Evolutionary conservation across 1,140 invertebrate species (phyloP).

Genomic region (Papilio helenus): DNA sequence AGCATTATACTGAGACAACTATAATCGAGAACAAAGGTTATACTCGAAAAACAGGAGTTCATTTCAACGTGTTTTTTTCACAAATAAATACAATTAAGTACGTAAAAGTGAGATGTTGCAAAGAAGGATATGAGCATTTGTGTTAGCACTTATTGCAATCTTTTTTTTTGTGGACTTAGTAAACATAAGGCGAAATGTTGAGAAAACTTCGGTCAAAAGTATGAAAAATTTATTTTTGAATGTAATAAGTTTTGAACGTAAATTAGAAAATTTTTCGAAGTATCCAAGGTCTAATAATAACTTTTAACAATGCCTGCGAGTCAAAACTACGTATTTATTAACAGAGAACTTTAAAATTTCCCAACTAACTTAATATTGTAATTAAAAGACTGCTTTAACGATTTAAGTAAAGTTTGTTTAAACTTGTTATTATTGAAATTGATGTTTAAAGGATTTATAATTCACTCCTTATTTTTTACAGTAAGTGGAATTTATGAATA

Average conservation of each 20-base stretch:
- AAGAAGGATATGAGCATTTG: no score
- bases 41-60: no score
- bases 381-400: neutral
- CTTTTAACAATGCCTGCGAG: neutral
- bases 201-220: neutral
- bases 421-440: neutral
- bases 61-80: no score
- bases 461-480: no score
- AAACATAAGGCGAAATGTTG: neutral
- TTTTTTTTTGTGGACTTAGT: no score
- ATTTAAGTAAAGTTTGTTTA: neutral
- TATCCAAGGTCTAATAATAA: constrained; percentile 1
- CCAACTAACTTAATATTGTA: neutral
- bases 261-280: neutral
- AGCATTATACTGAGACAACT: no score
- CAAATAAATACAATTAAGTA: no score
- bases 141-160: no score
- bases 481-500: no score
- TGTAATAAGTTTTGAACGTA: neutral
- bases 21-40: no score
- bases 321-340: neutral
- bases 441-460: neutral
- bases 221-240: neutral
- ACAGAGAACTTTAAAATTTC: neutral
- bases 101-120: no score